Percentiles rank a stretch among this genome's conserved stretches.
phyloP scores from a whole-genome alignment of 2,888 invertebrate species.

The Meandrusa payeni region DNA sequence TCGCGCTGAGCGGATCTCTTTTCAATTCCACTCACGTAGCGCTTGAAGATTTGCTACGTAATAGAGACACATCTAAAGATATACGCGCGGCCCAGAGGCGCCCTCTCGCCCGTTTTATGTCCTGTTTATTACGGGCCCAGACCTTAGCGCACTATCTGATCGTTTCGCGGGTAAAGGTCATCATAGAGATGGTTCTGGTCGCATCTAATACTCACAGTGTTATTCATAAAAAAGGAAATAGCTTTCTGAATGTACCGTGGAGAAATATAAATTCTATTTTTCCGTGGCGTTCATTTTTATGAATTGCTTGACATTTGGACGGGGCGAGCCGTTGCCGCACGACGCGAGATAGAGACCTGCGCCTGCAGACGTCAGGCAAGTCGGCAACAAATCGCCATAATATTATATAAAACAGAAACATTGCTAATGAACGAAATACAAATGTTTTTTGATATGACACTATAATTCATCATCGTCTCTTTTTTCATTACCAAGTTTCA shows the following conservation, averaged over 20 bases:
- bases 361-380: no score
- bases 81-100: conserved; percentile 10
- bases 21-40: conserved; percentile 34
- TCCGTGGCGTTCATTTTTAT: conserved; percentile 16
- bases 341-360: no score
- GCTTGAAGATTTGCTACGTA: conserved; percentile 33
- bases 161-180: conserved; percentile 30
- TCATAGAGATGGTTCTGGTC: conserved; percentile 24
- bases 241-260: conserved; percentile 13
- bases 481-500: no score
- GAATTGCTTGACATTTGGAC: conserved; percentile 18
- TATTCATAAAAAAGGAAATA: conserved; percentile 25
- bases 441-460: no score
- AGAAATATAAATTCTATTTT: conserved; percentile 19
- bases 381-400: no score
- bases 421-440: no score
- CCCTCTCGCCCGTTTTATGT: conserved; percentile 41
- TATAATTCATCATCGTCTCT: no score
- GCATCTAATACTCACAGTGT: conserved; percentile 22
- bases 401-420: no score
- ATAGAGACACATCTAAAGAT: conserved; percentile 27
- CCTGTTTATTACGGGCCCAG: conserved; percentile 58
- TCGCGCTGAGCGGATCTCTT: conserved; percentile 2
- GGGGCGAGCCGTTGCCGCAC: neutral
- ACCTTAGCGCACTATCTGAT: conserved; percentile 50